Conservation (phyloP, 2,113 vertebrate genomes). For the Onychostruthus taczanowskii region DNA sequence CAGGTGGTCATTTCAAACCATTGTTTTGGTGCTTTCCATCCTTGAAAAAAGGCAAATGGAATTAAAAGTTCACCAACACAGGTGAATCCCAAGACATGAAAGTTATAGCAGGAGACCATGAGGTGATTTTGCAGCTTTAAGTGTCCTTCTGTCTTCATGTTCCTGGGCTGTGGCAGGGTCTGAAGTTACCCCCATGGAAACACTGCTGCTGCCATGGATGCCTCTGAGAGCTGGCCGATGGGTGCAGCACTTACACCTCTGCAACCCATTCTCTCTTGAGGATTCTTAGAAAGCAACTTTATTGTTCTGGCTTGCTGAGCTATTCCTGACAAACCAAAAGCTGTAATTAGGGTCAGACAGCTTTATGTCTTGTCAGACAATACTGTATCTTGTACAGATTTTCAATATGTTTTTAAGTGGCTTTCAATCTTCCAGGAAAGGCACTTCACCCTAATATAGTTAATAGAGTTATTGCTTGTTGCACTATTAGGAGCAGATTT, state of each 20-base stretch:
- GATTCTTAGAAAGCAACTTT: not conserved
- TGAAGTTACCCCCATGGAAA: not conserved
- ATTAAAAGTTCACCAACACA: not conserved
- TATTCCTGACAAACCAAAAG: not conserved
- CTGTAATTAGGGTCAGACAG: not conserved
- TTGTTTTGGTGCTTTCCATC: not conserved
- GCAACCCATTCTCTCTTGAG: not conserved
- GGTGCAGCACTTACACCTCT: not conserved
- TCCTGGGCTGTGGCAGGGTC: not conserved
- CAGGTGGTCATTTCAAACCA: not conserved
- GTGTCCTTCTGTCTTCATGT: not conserved
- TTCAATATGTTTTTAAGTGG: not conserved
- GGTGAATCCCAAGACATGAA: not conserved
- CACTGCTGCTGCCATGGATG: not conserved
- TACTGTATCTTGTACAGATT: not conserved
- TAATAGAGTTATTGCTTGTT: not conserved
- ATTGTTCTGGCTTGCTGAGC: not conserved
- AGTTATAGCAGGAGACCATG: not conserved
- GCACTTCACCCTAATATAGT: not conserved
- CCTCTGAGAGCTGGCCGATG: not conserved
- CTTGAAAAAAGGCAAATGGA: not conserved
- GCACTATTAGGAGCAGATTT: not conserved
- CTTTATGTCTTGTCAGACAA: not conserved
- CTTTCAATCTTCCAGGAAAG: not conserved
- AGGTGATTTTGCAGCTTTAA: not conserved